These are phyloP conservation scores for Alexandromys fortis DNA, from an alignment of 2,113 vertebrate species.

Conservation along the genomic window DNA sequence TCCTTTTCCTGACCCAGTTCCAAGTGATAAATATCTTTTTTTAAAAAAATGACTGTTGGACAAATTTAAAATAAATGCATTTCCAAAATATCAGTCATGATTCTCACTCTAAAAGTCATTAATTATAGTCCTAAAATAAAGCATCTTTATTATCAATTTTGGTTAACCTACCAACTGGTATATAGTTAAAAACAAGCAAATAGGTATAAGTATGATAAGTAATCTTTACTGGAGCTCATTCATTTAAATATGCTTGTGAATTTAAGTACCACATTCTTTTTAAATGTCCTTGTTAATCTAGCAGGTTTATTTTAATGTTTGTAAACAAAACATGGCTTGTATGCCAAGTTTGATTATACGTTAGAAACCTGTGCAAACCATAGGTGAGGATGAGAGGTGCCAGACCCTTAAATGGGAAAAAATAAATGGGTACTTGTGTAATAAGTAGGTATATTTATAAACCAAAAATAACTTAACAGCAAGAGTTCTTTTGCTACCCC, in stretches of 20 bases:
- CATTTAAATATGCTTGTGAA: not conserved
- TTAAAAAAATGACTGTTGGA: not conserved
- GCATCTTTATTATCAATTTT: not conserved
- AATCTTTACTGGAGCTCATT: not conserved
- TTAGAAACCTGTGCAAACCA: conserved; percentile 64
- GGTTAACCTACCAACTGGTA: not conserved
- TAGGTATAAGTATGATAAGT: not conserved
- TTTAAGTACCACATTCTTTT: not conserved
- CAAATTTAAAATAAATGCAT: not conserved
- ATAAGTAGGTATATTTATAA: conserved; percentile 80
- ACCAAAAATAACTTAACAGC: conserved; percentile 63
- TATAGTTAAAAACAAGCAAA: not conserved
- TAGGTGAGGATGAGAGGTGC: conserved; percentile 35
- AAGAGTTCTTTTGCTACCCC: conserved; percentile 66
- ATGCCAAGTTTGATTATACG: conserved; percentile 29
- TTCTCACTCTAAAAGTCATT: not conserved
- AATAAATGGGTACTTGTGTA: conserved; percentile 57
- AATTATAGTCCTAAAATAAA: not conserved
- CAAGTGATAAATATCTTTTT: not conserved
- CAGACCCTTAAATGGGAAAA: conserved; percentile 62
- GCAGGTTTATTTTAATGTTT: conserved; percentile 32
- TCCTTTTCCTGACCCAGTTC: not conserved
- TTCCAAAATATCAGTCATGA: not conserved
- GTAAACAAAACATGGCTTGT: conserved; percentile 65
- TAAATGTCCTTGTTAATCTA: conserved; percentile 37